phyloP scores from a whole-genome alignment of 2,888 invertebrate genomes.

The Eupithecia vulgata region DNA sequence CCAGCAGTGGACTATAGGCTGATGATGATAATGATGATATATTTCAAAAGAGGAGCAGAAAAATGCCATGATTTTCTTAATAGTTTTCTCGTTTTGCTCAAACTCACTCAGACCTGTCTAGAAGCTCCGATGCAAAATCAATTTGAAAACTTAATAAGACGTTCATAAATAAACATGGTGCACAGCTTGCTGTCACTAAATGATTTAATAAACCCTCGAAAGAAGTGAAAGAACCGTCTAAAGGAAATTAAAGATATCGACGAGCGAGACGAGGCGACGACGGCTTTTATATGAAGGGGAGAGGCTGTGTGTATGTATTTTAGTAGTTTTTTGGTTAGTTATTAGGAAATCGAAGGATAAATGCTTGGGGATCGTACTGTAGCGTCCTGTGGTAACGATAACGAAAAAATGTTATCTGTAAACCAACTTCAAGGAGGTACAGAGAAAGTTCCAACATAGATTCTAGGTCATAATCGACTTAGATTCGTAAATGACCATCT shows the following conservation, averaged over 20 bases:
- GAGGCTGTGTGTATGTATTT: constrained; percentile 11
- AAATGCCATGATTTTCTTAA: not conserved
- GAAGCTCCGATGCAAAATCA: constrained; percentile 13
- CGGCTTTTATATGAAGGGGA: constrained; percentile 31
- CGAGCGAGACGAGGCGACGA: constrained; percentile 14
- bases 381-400: no score
- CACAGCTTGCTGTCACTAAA: constrained; percentile 24
- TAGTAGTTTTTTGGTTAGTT: not conserved
- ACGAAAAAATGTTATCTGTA: not conserved
- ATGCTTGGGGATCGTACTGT: not conserved
- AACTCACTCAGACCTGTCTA: not conserved
- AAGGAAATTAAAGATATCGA: constrained; percentile 46
- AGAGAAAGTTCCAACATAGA: no score
- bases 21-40: no score
- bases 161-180: constrained; percentile 7
- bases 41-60: not conserved
- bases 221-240: constrained; percentile 40
- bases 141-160: constrained; percentile 14
- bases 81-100: not conserved
- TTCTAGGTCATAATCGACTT: not conserved
- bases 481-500: not conserved
- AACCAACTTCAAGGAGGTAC: not conserved
- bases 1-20: no score
- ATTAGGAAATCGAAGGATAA: not conserved
- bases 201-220: constrained; percentile 38